A percentile compares a stretch with the other conserved stretches of the same genome.
These are phyloP conservation scores for Holacanthus passer DNA, from an alignment of 2,113 vertebrate genomes.

Conservation along the genomic window DNA sequence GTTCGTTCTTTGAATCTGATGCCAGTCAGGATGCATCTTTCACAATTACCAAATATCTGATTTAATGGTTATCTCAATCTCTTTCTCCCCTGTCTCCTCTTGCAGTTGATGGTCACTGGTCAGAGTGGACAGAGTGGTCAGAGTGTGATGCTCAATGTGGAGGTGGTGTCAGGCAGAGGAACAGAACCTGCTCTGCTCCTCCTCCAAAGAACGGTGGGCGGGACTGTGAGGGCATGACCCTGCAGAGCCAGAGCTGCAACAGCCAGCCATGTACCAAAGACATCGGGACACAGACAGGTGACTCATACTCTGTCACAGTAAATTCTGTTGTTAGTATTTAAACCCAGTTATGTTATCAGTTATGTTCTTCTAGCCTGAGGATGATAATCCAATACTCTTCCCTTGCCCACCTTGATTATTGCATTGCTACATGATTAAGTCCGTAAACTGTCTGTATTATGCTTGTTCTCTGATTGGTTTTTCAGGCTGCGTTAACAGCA, in stretches of 20 bases:
- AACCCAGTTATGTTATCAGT: too few relatives aligned
- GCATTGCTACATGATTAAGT: neutral
- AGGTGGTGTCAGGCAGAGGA: constrained; percentile 85
- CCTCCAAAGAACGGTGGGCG: constrained; percentile 90
- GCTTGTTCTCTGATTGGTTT: constrained; percentile 3
- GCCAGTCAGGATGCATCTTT: neutral
- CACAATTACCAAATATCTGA: neutral
- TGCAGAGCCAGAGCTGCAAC: constrained; percentile 88
- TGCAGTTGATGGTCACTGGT: constrained; percentile 88
- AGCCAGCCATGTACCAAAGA: constrained; percentile 82
- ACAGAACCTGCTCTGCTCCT: constrained; percentile 87
- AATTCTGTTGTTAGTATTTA: neutral
- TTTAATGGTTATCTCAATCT: neutral
- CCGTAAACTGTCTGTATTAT: neutral
- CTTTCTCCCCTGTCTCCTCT: neutral
- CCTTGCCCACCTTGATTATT: neutral
- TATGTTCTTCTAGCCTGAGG: neutral
- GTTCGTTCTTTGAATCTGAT: constrained; percentile 69
- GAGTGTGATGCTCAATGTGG: constrained; percentile 86
- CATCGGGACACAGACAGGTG: constrained; percentile 74
- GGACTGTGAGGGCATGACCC: constrained; percentile 84
- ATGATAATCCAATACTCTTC: neutral
- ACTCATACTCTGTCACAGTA: neutral
- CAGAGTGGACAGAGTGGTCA: constrained; percentile 88
- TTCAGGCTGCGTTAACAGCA: constrained; percentile 83